Conservation (phyloP, 1,140 invertebrate species). For the Drosophila melanica region DNA sequence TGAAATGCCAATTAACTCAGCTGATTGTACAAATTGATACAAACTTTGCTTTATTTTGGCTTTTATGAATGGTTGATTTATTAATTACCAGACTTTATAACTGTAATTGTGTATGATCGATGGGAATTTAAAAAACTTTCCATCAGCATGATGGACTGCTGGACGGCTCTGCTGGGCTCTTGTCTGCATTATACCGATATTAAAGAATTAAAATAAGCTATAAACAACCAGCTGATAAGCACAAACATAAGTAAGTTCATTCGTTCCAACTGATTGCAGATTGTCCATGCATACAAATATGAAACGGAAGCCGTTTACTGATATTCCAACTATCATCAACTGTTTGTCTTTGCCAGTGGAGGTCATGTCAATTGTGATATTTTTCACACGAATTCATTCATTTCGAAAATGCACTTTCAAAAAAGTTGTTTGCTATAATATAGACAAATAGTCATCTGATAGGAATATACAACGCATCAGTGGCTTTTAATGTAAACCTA, state of each 20-base stretch:
- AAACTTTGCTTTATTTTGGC: slow-evolving; percentile 4
- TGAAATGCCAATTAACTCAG: slow-evolving; percentile 2
- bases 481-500: slow-evolving; percentile 25
- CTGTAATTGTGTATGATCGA: slow-evolving; percentile 45
- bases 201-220: slow-evolving; percentile 14
- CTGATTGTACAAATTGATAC: slow-evolving; percentile 10
- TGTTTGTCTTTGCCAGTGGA: background rate
- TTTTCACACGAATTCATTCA: slow-evolving; percentile 8
- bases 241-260: slow-evolving; percentile 23
- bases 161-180: background rate
- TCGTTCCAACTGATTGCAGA: slow-evolving; percentile 21
- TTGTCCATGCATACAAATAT: slow-evolving; percentile 1
- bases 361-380: slow-evolving; percentile 2
- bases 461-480: slow-evolving; percentile 3
- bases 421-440: background rate
- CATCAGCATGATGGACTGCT: slow-evolving; percentile 26
- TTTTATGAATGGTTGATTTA: slow-evolving; percentile 29
- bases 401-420: background rate
- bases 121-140: slow-evolving; percentile 50
- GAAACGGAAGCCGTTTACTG: slow-evolving; percentile 14
- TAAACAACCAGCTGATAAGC: slow-evolving; percentile 33
- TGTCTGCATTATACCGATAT: slow-evolving; percentile 5
- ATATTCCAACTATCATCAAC: background rate
- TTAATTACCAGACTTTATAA: slow-evolving; percentile 1
- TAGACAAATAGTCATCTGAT: slow-evolving; percentile 8